Evolutionary conservation across 1,140 invertebrate species (phyloP), one percentile per base, ranked within the genome.

Genomic region (Vollenhovia emeryi): DNA sequence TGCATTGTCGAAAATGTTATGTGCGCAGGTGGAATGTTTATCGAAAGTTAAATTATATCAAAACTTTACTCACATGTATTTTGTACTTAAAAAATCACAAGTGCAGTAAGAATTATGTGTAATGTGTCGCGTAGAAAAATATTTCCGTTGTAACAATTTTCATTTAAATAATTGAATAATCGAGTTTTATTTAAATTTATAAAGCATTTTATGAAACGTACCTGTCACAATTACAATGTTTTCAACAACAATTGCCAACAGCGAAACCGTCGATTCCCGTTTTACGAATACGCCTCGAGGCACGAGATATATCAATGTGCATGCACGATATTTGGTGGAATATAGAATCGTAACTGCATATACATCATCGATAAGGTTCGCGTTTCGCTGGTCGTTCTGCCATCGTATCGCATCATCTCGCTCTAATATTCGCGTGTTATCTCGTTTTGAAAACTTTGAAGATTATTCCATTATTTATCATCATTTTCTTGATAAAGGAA

Each of bases 261-360:
- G 27, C 45, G 57, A 84, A 85, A 74, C 62, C 62, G 71, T 87
- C 82, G 85, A 80, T 84, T 80, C 27, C 27, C 30, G 30, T 50
- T 86, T 21, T 43, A 75, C 84, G 68, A n/a, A 83, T 87, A 87
- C 59, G 75, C 79, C 87, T 68, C 73, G 79, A 71, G 85, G 85
- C 88, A 89, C 89, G 89, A 89, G 27, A 73, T 78, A 87, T 89
- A 87, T 90, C 68, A 87, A 85, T 87, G 69, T 87, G 88, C 89
- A 90, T 90, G 89, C 59, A 45, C 50, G 66, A 80, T 83, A 83
- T 73, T 84, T 66, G 87, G 33, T 76, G 87, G 68, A 87, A 86
- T 62, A 82, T 74, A 75, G 55, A 57, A 79, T 55, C 30, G 52
- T 60, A 78, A 89, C 33, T 57, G 76, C 85, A 36, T 75, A 69